Percentiles rank a stretch among this genome's conserved stretches.
Evolutionary conservation across 2,113 vertebrate genomes (phyloP).

Genomic region (Neoarius graeffei): DNA sequence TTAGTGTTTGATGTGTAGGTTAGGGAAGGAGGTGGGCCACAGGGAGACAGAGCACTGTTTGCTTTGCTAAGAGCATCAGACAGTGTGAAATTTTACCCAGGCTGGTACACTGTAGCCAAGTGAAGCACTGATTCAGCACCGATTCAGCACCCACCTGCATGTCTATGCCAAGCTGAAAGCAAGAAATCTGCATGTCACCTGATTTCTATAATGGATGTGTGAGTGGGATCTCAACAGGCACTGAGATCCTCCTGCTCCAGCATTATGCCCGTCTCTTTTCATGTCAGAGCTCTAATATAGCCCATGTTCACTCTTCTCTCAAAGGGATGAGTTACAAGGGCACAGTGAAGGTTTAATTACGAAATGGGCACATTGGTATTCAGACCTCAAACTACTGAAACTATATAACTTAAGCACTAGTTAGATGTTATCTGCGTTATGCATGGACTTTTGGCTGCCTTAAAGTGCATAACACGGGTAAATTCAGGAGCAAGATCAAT

Average conservation of each 20-base stretch:
- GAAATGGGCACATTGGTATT: background rate
- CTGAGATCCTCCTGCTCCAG: background rate
- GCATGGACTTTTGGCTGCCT: background rate
- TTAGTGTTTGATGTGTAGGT: slow-evolving; percentile 36
- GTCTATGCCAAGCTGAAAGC: background rate
- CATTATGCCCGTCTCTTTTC: background rate
- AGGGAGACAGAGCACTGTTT: slow-evolving; percentile 29
- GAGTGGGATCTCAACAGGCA: background rate
- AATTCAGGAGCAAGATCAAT: no score
- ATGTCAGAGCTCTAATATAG: background rate
- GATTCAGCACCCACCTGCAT: slow-evolving; percentile 27
- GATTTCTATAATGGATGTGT: slow-evolving; percentile 1
- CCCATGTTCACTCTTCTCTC: background rate
- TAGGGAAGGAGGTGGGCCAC: slow-evolving; percentile 14
- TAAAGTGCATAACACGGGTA: no score
- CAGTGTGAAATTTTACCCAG: background rate
- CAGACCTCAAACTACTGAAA: background rate
- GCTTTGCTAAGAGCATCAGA: slow-evolving; percentile 26
- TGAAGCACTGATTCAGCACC: slow-evolving; percentile 23
- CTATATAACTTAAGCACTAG: background rate
- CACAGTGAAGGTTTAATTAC: background rate
- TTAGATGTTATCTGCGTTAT: background rate
- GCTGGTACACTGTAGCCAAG: background rate
- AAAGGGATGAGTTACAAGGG: background rate
- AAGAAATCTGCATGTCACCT: background rate